Evolutionary conservation across 30 jellyfish, hydroid and myxozoan genomes (phyloP).

Genomic region (Pelagia noctiluca): DNA sequence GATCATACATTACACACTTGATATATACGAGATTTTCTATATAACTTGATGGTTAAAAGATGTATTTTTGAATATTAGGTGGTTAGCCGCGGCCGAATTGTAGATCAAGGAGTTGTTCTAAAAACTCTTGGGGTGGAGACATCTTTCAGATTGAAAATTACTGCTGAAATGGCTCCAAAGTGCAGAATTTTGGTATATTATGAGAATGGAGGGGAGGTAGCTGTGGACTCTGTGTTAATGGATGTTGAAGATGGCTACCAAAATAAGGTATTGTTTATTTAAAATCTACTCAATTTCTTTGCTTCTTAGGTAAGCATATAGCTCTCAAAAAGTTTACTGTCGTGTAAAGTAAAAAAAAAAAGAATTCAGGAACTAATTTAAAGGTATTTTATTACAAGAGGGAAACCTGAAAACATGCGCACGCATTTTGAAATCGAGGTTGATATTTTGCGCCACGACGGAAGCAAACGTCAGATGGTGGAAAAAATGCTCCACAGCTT

Average conservation of each 20-base stretch:
- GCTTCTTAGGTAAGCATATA: background rate
- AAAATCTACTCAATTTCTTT: background rate
- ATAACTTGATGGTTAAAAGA: too few species aligned
- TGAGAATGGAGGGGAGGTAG: conserved; percentile 64
- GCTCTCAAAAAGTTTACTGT: background rate
- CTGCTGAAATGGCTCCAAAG: conserved; percentile 73
- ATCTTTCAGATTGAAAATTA: background rate
- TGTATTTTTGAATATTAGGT: conserved; percentile 11
- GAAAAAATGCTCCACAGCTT: too few species aligned
- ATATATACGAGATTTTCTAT: background rate
- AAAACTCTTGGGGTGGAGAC: conserved; percentile 42
- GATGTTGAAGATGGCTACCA: conserved; percentile 47
- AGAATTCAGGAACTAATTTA: too few species aligned
- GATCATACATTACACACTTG: background rate
- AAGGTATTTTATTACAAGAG: too few species aligned
- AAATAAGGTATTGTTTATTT: conserved; percentile 51
- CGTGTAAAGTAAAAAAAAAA: too few species aligned
- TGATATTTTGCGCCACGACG: too few species aligned
- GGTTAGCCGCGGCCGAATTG: conserved; percentile 49
- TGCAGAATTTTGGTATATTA: conserved; percentile 69
- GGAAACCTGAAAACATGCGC: too few species aligned
- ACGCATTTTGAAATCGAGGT: too few species aligned
- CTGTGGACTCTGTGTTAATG: conserved; percentile 59
- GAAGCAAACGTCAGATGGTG: too few species aligned
- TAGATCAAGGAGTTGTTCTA: conserved; percentile 26